phyloP scores from a whole-genome alignment of 1,140 invertebrate genomes.

The Heliconius hermathena region DNA sequence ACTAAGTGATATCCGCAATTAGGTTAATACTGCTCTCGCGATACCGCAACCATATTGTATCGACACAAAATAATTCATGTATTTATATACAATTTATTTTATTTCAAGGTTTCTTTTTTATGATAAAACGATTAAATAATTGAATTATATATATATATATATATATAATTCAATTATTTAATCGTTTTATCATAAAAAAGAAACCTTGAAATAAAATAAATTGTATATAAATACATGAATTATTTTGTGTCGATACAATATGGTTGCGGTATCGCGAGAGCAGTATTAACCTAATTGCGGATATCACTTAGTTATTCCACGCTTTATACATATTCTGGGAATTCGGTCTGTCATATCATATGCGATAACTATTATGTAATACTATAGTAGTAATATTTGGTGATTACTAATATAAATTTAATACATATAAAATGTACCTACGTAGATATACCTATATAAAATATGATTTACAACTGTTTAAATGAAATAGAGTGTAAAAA shows the following conservation, averaged over 20 bases:
- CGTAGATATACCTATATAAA: too few species aligned
- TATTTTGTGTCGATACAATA: background rate
- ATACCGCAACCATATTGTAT: background rate
- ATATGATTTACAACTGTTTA: background rate
- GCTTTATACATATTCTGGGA: background rate
- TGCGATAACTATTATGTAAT: background rate
- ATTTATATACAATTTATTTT: background rate
- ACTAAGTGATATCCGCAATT: constrained; percentile 3
- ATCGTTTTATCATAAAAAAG: background rate
- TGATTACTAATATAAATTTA: too few species aligned
- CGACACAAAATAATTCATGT: background rate
- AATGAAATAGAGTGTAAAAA: background rate
- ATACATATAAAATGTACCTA: too few species aligned
- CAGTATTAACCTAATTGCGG: constrained; percentile 4
- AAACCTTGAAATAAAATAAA: background rate
- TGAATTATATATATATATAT: too few species aligned
- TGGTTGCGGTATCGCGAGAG: background rate
- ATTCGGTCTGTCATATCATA: background rate
- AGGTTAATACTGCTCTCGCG: constrained; percentile 1
- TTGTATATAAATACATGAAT: background rate
- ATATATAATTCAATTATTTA: background rate
- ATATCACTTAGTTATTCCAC: constrained; percentile 6
- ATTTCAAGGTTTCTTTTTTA: background rate
- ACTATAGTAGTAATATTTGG: too few species aligned
- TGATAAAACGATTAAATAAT: background rate